Base-by-base conservation (phyloP, 2,113 vertebrate genomes). In the Coptodon rendalli region DNA sequence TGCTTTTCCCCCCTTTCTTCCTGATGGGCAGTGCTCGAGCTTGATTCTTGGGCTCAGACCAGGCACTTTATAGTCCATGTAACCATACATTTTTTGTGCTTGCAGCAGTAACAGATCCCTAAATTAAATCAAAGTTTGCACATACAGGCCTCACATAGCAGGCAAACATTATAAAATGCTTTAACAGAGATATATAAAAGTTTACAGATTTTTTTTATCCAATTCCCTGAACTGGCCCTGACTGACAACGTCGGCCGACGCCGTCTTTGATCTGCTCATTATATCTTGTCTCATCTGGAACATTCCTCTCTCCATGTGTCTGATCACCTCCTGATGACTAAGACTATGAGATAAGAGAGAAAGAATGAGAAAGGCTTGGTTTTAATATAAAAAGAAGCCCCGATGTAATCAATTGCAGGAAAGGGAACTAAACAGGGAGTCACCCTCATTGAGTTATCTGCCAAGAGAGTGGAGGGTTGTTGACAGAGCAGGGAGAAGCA, bases 271-370 rank as follows among this genome's bases (percentile, higher is more conserved):
- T 89, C 89, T 84, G 34, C 9, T 63, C 61, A 14, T 87, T 61
- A 80, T 68, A 59, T 91, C 71, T 86, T 71, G 78, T 89, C 86
- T 89, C 85, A 6, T 59, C 66, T 52, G 63, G 73, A 85, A 85
- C 88, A 94, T 92, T 93, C 89, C 87, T 53, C 31, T 45, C 83
- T 82, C 57, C 34, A 8, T 76, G 84, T 90, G 59, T 83, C 82
- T 87, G 92, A 93, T 93, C 91, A 92, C 84, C 89, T 91, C 87
- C 79, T 61, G 92, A 92, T 94, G 90, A 92, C 85, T 89, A 81
- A 56, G 79, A 50, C 66, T 11, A 66, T 76, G 68, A 89, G 90
- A 94, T 93, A 93, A 86, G 87, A 85, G 81, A 27, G 17, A 73
- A 73, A 61, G 80, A 86, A 90, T 22, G 59, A 43, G 61, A 6